phyloP scores from a whole-genome alignment of 1,140 invertebrate genomes.

The Drosophila melanogaster region DNA sequence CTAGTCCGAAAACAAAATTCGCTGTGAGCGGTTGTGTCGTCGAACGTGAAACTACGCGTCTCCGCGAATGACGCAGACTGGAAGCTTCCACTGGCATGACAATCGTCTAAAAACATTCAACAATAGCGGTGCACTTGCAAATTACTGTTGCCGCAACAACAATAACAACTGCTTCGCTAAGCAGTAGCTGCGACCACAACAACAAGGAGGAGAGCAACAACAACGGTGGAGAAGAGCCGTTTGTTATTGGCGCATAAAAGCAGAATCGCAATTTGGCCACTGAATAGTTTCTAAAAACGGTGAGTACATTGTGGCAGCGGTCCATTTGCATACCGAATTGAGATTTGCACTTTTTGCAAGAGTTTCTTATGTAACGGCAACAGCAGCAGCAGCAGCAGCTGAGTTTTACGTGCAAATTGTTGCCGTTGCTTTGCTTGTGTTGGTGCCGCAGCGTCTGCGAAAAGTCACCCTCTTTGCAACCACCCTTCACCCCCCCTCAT shows the following conservation, averaged over 20 bases:
- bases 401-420: constrained; percentile 54
- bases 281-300: constrained; percentile 45
- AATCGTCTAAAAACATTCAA: constrained; percentile 4
- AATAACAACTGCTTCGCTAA: neutral
- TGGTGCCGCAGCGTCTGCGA: constrained; percentile 17
- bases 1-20: constrained; percentile 11
- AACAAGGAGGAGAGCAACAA: neutral
- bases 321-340: constrained; percentile 14
- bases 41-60: constrained; percentile 7
- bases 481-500: neutral
- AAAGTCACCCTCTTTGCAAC: constrained; percentile 4
- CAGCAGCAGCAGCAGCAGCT: constrained; percentile 5
- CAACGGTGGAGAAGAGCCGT: neutral
- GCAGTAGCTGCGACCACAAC: neutral
- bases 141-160: constrained; percentile 1
- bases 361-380: constrained; percentile 42
- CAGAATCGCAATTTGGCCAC: constrained; percentile 25
- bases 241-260: constrained; percentile 12
- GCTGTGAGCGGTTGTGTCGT: constrained; percentile 25
- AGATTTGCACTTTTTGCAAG: constrained; percentile 8
- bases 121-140: constrained; percentile 12
- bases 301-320: constrained; percentile 28
- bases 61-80: constrained; percentile 39
- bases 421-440: constrained; percentile 11
- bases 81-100: constrained; percentile 21